phyloP scores from a whole-genome alignment of 2,888 invertebrate species.

The Pammene aurita region DNA sequence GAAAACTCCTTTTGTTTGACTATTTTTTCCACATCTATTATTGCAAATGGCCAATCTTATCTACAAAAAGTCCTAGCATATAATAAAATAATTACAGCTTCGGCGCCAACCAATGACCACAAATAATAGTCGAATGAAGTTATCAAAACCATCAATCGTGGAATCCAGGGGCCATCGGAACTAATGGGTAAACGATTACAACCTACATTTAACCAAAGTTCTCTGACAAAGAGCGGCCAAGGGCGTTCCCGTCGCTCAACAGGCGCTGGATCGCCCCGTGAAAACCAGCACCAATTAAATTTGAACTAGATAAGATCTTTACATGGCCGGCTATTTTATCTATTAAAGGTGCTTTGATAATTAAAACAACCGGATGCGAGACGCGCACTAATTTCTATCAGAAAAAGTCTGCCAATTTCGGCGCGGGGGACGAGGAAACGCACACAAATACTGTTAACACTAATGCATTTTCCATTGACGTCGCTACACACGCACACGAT shows the following conservation, averaged over 20 bases:
- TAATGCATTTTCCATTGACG: too few species aligned
- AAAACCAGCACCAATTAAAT: constrained; percentile 42
- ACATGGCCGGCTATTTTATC: too few species aligned
- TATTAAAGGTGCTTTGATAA: too few species aligned
- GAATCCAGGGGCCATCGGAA: constrained; percentile 48
- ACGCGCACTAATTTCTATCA: too few species aligned
- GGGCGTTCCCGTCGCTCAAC: not conserved
- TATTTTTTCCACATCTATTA: not conserved
- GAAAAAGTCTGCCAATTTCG: too few species aligned
- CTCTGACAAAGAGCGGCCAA: constrained; percentile 49
- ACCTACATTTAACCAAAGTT: constrained; percentile 53
- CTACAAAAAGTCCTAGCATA: not conserved
- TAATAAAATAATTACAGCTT: constrained; percentile 39
- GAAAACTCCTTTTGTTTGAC: too few species aligned
- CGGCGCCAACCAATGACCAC: constrained; percentile 49
- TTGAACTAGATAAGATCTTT: not conserved
- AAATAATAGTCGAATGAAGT: constrained; percentile 51
- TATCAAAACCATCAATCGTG: constrained; percentile 65
- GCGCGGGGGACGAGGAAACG: too few species aligned
- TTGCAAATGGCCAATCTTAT: constrained; percentile 3
- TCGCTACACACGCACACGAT: too few species aligned
- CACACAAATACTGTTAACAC: too few species aligned
- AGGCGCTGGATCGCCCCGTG: not conserved
- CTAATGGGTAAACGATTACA: constrained; percentile 60
- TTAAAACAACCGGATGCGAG: too few species aligned